Evolutionary conservation across 2,888 invertebrate species (phyloP).

Genomic region (Caenorhabditis sinica): DNA sequence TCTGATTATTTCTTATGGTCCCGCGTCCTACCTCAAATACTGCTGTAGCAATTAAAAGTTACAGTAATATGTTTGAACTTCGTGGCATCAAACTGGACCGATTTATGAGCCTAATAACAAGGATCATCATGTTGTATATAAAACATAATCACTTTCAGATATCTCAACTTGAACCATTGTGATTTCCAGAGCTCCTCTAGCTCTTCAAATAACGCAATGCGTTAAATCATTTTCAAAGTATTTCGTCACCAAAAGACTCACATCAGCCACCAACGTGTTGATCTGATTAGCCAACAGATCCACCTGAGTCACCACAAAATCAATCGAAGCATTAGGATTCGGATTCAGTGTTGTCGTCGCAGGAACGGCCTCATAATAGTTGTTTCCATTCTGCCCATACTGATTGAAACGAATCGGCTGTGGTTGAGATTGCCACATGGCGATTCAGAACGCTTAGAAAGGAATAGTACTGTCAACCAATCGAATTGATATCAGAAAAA

Average conservation of each 20-base stretch:
- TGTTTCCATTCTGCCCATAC: conserved; percentile 28
- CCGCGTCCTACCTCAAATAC: too few relatives aligned
- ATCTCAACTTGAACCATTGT: too few relatives aligned
- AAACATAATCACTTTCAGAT: too few relatives aligned
- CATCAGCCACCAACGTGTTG: conserved; percentile 49
- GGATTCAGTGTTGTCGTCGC: conserved; percentile 54
- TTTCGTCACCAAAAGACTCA: conserved; percentile 21
- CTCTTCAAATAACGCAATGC: too few relatives aligned
- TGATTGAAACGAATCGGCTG: conserved; percentile 48
- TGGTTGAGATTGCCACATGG: conserved; percentile 56
- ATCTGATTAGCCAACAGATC: conserved; percentile 57
- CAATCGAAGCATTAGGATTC: conserved; percentile 75
- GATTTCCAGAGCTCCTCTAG: too few relatives aligned
- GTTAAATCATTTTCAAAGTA: conserved; percentile 12
- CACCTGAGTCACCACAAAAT: conserved; percentile 75
- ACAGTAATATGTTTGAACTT: too few relatives aligned
- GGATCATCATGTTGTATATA: too few relatives aligned
- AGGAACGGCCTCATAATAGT: conserved; percentile 19
- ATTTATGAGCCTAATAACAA: too few relatives aligned
- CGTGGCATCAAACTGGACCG: too few relatives aligned
- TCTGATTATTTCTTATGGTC: too few relatives aligned
- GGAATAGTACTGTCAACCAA: conserved; percentile 14
- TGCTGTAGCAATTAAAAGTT: too few relatives aligned
- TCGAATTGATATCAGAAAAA: conserved; percentile 21
- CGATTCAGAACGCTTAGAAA: background rate